Conservation (phyloP, 2,888 invertebrate genomes). For the Sinopyrophorus schimmeli region DNA sequence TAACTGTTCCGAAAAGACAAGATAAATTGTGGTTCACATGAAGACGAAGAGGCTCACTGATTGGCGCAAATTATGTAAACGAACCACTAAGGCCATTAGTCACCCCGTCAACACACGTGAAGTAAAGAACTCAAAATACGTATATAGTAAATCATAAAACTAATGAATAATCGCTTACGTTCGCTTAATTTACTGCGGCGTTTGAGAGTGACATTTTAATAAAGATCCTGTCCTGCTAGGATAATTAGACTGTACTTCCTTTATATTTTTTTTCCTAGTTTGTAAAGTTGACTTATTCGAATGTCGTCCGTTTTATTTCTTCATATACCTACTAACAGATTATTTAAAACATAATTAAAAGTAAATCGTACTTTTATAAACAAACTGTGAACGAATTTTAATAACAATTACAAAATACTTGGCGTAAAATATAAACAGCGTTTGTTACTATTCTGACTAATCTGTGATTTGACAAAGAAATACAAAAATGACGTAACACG, state of each 20-base stretch:
- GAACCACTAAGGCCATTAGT: conserved; percentile 42
- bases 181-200: conserved; percentile 46
- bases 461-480: too few relatives aligned
- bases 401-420: too few relatives aligned
- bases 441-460: too few relatives aligned
- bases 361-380: too few relatives aligned
- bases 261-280: too few relatives aligned
- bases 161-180: conserved; percentile 45
- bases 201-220: conserved; percentile 48
- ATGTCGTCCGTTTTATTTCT: too few relatives aligned
- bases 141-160: conserved; percentile 46
- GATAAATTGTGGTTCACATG: conserved; percentile 47
- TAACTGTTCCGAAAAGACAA: conserved; percentile 51
- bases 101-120: conserved; percentile 43
- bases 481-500: too few relatives aligned
- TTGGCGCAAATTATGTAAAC: conserved; percentile 55
- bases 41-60: conserved; percentile 52
- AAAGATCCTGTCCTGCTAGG: conserved; percentile 36
- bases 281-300: too few relatives aligned
- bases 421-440: too few relatives aligned
- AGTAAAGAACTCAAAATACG: conserved; percentile 26
- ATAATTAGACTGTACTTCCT: conserved; percentile 35
- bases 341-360: too few relatives aligned
- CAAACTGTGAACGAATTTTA: too few relatives aligned
- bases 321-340: too few relatives aligned